Evolutionary conservation across 2,888 invertebrate genomes (phyloP), one percentile per base, ranked within the genome.

Genomic region (Orchestes rusci): DNA sequence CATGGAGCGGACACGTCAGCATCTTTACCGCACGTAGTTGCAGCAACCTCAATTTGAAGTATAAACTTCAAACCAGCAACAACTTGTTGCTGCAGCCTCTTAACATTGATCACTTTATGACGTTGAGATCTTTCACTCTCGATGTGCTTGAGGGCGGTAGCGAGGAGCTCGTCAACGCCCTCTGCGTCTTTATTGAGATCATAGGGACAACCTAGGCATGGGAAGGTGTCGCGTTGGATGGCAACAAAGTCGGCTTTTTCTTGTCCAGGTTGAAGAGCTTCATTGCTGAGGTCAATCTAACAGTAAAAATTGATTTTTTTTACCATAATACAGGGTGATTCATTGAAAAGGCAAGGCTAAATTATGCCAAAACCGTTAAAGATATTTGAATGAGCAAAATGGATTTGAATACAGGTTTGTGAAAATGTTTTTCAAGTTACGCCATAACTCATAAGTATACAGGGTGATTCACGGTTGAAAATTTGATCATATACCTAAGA

Each of bases 41-140:
- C 71, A 46, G 70, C 69, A 15, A 80, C 65, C 55, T 73, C 69
- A 3, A 78, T 51, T 16, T 70, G 67, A 28, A 80, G 59, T 38
- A 72, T 71, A 56, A 77, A 80, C 51, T 77, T 71, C 15, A 80
- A 69, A 13, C 80, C 80, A 55, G 74, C 72, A 12, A 77, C 75
- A 3, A 77, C 76, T 66, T 77, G 76, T 59, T 74, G 68, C 57
- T 77, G 74, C 1, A 78, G 68, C 37, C 70, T 68, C 13, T 74
- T 45, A 15, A 79, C 68, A 47, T 66, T 62, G 18, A 69, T 59
- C 4, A 74, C 57, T n/a, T 56, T 59, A 52, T 76, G 74, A 42
- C 62, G 68, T 4, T 58, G 48, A 5, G 46, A 49, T 32, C 57
- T 55, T 56, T 69, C 69, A 7, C 59, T 60, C 54, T 67, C 64